A percentile compares a stretch with the other conserved stretches of the same genome.
Evolutionary conservation across 53 echinoderm and acorn worm species (phyloP).

Genomic region (Antedon mediterranea): DNA sequence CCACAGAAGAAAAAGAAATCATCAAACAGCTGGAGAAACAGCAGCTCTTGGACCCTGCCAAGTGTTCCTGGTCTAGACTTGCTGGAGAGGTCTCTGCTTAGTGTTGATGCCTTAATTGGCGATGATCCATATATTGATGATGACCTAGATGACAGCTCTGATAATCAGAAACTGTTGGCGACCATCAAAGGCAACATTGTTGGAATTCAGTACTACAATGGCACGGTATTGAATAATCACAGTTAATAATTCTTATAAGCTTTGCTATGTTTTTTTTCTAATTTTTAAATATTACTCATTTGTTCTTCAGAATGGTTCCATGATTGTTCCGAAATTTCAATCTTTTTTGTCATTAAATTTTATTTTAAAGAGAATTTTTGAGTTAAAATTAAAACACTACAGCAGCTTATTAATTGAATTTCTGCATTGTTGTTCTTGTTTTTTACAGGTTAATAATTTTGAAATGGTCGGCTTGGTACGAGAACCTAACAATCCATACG

Average conservation of each 20-base stretch:
- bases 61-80: neutral
- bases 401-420: no score
- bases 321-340: no score
- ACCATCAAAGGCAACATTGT: conserved; percentile 50
- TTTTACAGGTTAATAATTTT: conserved; percentile 45
- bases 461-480: conserved; percentile 83
- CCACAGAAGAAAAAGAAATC: neutral
- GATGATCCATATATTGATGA: neutral
- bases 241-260: no score
- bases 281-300: no score
- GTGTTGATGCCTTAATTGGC: neutral
- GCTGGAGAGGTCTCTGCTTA: neutral
- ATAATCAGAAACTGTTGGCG: conserved; percentile 21
- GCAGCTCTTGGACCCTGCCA: neutral
- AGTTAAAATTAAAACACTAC: no score
- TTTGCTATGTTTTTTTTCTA: no score
- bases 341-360: no score
- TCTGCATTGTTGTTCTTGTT: no score
- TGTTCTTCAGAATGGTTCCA: no score
- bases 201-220: conserved; percentile 65
- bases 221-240: conserved; percentile 55
- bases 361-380: no score
- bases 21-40: neutral
- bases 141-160: neutral
- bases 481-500: conserved; percentile 55